Base-by-base conservation (phyloP, 2,113 vertebrate species). In the Setophaga kirtlandii region DNA sequence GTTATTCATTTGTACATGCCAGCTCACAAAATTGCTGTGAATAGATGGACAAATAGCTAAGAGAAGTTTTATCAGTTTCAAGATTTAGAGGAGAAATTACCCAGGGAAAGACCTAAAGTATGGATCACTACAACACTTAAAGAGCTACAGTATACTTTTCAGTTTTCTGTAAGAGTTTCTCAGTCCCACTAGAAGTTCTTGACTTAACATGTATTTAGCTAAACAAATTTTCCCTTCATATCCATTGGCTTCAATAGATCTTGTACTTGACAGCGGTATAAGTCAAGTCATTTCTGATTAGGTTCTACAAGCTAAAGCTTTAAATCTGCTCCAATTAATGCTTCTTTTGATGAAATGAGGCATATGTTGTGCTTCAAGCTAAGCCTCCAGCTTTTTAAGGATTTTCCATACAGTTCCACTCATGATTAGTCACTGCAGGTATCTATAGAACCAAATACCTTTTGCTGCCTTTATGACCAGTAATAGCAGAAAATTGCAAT, bases 1-100 rank as follows among this genome's bases (percentile, higher is more conserved):
- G 5, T 83, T 97, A 77, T 46, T 93, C 88, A 42, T 94, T 97
- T 49, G 12, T 75, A 93, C 52, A 79, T 80, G 59, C 21, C 84
- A 83, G 22, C 23, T 87, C 50, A 79, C 24, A 30, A 93, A 94
- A 90, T 59, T 91, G 25, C 58, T 94, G 22, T 21, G 52, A 74
- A 14, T 70, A 87, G 71, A 39, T 93, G 37, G 22, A 90, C 37
- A 90, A 95, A 86, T 44, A 52, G 46, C 23, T 95, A 64, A 71
- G 64, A 86, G 46, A 46, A 85, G 12, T 83, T 80, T 64, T 73
- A 47, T 60, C 30, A 58, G 10, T 81, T 89, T 87, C 5, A 18
- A 46, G 52, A 52, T 70, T 63, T 75, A 73, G 15, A n/a, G 59
- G 17, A 77, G 52, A 89, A 81, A 30, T 25, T 17, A 69, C 17